Conservation (phyloP, 2,888 invertebrate species). For the Drosophila nigricruria region DNA sequence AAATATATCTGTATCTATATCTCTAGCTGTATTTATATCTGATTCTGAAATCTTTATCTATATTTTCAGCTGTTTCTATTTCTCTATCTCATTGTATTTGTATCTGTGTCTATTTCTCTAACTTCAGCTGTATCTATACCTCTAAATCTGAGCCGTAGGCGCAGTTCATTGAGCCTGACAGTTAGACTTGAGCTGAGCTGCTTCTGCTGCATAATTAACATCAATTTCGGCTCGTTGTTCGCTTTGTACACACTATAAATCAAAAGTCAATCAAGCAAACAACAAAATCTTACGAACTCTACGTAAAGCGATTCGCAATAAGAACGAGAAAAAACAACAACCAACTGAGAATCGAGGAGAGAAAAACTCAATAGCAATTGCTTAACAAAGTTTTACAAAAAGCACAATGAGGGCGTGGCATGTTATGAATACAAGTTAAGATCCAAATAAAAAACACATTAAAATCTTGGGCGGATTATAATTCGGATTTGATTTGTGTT, state of each 20-base stretch:
- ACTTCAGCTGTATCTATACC: constrained; percentile 14
- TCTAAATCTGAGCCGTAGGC: constrained; percentile 55
- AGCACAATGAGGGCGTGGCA: constrained; percentile 24
- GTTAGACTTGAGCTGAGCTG: constrained; percentile 55
- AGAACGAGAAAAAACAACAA: constrained; percentile 15
- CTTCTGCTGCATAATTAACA: constrained; percentile 71
- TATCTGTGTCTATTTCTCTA: constrained; percentile 13
- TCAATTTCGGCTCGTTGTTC: constrained; percentile 52
- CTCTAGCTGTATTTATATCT: not conserved
- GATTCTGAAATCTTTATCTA: not conserved
- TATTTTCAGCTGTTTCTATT: not conserved
- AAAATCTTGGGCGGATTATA: not conserved
- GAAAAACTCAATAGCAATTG: constrained; percentile 17
- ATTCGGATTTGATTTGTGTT: not conserved
- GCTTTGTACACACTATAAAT: constrained; percentile 45
- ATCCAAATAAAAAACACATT: not conserved
- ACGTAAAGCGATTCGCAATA: constrained; percentile 34
- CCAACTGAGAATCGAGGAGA: not conserved
- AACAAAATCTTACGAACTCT: constrained; percentile 58
- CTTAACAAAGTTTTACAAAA: constrained; percentile 15
- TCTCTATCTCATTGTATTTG: not conserved
- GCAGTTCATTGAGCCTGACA: constrained; percentile 71
- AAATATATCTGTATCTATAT: constrained; percentile 4
- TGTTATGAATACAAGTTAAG: not conserved
- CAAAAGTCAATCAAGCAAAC: constrained; percentile 54